Conservation (phyloP, 2,797 vertebrate genomes). For the Ara ararauna region DNA sequence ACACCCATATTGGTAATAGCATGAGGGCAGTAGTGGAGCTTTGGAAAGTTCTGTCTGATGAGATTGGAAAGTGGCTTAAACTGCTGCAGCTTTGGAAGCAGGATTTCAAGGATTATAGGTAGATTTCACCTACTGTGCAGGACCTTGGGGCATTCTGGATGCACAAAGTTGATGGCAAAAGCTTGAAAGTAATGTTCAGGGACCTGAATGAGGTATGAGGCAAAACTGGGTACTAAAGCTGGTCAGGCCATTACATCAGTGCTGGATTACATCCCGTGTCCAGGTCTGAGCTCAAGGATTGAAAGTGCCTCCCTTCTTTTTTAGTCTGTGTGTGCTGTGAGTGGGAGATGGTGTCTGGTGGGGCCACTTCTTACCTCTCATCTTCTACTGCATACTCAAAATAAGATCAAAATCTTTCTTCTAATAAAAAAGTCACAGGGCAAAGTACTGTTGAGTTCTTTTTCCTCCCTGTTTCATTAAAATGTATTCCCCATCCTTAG, state of each 20-base stretch:
- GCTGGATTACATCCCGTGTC: background rate
- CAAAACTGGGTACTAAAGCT: background rate
- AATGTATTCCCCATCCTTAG: background rate
- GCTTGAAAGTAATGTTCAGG: background rate
- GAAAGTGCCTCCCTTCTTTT: background rate
- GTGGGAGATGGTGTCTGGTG: background rate
- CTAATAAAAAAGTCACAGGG: background rate
- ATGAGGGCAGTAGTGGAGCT: background rate
- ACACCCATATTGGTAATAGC: background rate
- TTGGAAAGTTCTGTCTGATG: background rate
- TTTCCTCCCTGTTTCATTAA: background rate
- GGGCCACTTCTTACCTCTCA: background rate
- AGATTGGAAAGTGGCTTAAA: background rate
- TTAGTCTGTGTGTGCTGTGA: background rate
- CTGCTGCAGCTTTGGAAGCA: background rate
- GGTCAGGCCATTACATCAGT: background rate
- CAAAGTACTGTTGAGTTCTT: background rate
- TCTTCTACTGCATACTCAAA: background rate
- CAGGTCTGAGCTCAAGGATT: background rate
- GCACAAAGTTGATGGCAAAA: background rate
- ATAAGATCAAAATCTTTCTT: conserved; percentile 10
- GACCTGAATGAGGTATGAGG: background rate
- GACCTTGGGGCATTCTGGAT: background rate
- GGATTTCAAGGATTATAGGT: background rate
- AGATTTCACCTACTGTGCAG: background rate